Base-by-base conservation (phyloP, 2,888 invertebrate genomes). In the Octodonta nipae region DNA sequence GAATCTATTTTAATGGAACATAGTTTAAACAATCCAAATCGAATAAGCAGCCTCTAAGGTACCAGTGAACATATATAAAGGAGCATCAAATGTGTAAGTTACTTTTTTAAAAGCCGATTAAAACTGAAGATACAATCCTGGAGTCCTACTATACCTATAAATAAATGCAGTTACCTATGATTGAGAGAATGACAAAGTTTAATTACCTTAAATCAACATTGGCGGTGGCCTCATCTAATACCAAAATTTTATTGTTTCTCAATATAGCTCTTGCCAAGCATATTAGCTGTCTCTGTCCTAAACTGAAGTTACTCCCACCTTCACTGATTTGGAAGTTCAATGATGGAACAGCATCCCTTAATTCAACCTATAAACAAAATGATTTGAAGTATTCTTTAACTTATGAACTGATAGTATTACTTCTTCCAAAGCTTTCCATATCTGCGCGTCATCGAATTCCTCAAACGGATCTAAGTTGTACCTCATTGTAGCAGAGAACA, bases 381-480 rank as follows among this genome's bases (percentile, higher is more conserved):
- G 11, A 22, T 11, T n/a, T 3, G 10, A 4, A 22, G 10, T 22
- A n/a, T n/a, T 7, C 20, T 6, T 20, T 20, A 6, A 7, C 20
- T 11, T 3, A 22, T 4, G 11, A 3, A 10, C 4, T n/a, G 3
- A 2, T n/a, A 22, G 4, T 10, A n/a, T 2, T 4, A 22, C 22
- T 11, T 22, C 22, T 3, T 2, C 22, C 10, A 22, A 11, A 11
- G 11, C 22, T 11, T 22, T 11, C 22, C 22, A 22, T 11, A 22
- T n/a, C 22, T 22, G 3, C 4, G 70, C 68, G 47, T 83, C 83
- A 2, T 70, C 66, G 47, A 74, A 75, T 48, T 74, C 70, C 43
- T 73, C 70, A 56, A 81, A 81, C 0, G 81, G 82, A 58, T 82
- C 82, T 45, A 83, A 61, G 55, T 82, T 83, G 51, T 73, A 72